A percentile compares a stretch with the other conserved stretches of the same genome.
These are phyloP conservation scores for Gastrophryne carolinensis DNA, from an alignment of 2,797 vertebrate genomes.

Conservation along the genomic window DNA sequence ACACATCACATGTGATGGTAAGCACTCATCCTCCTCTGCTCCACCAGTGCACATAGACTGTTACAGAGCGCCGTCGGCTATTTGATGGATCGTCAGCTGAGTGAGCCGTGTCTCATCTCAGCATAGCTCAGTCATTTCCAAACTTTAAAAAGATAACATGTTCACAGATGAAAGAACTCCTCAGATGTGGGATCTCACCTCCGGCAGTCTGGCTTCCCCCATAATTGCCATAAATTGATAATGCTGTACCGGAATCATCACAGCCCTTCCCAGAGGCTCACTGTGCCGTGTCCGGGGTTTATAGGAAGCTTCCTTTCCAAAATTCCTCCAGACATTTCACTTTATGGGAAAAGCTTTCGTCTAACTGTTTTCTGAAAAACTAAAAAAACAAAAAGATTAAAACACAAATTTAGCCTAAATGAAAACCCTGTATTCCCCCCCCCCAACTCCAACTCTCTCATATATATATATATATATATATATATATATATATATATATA, in stretches of 20 bases:
- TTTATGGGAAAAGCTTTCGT: too few species aligned
- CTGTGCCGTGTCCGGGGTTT: background rate
- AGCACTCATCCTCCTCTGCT: conserved; percentile 13
- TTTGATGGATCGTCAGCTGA: conserved; percentile 53
- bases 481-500: too few species aligned
- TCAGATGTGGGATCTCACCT: background rate
- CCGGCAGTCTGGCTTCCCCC: background rate
- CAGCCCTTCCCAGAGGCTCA: background rate
- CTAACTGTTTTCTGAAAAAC: background rate
- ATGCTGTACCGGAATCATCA: background rate
- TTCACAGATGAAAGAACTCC: background rate
- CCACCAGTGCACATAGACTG: conserved; percentile 3
- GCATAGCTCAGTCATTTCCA: conserved; percentile 6
- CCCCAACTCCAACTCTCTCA: too few species aligned
- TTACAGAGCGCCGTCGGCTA: conserved; percentile 57
- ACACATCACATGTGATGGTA: background rate
- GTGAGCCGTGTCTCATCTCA: conserved; percentile 49
- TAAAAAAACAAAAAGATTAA: background rate
- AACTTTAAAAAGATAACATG: conserved; percentile 3
- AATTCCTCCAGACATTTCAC: background rate
- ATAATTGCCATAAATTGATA: too few species aligned
- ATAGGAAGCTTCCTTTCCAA: background rate
- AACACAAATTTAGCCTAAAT: too few species aligned
- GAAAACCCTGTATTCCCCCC: too few species aligned
- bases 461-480: too few species aligned